A percentile compares a stretch with the other conserved stretches of the same genome.
These are phyloP conservation scores for Acrobasis consociella DNA, from an alignment of 2,888 invertebrate genomes.

Conservation along the genomic window DNA sequence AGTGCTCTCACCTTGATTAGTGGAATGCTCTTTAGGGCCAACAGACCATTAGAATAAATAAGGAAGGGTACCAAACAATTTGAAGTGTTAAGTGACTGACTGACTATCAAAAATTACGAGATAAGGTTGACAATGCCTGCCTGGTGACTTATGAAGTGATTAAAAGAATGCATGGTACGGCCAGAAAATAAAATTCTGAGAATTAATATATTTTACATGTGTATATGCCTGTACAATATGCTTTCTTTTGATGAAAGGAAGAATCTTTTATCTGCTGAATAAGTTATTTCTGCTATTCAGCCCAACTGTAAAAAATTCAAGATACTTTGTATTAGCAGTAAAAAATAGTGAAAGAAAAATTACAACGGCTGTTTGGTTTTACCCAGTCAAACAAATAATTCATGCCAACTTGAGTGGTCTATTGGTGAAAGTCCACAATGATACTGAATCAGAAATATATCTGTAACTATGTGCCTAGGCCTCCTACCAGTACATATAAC, in stretches of 20 bases:
- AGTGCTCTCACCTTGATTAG: slow-evolving; percentile 75
- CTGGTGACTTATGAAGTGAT: slow-evolving; percentile 80
- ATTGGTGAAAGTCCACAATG: neutral
- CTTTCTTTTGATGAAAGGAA: no score
- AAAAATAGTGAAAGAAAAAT: no score
- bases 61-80: slow-evolving; percentile 73
- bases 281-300: no score
- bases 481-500: neutral
- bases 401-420: neutral
- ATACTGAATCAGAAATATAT: neutral
- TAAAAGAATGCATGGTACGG: slow-evolving; percentile 56
- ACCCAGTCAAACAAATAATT: neutral
- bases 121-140: slow-evolving; percentile 71
- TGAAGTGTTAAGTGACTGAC: slow-evolving; percentile 79
- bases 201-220: neutral
- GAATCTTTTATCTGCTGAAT: no score
- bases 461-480: neutral
- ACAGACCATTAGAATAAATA: slow-evolving; percentile 78
- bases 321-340: no score
- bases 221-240: no score
- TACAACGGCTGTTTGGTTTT: no score
- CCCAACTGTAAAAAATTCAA: no score
- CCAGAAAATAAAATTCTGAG: slow-evolving; percentile 38
- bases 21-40: slow-evolving; percentile 74
- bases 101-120: slow-evolving; percentile 81